Conservation (phyloP, 2,797 vertebrate genomes). For the Sebastes elongatus region DNA sequence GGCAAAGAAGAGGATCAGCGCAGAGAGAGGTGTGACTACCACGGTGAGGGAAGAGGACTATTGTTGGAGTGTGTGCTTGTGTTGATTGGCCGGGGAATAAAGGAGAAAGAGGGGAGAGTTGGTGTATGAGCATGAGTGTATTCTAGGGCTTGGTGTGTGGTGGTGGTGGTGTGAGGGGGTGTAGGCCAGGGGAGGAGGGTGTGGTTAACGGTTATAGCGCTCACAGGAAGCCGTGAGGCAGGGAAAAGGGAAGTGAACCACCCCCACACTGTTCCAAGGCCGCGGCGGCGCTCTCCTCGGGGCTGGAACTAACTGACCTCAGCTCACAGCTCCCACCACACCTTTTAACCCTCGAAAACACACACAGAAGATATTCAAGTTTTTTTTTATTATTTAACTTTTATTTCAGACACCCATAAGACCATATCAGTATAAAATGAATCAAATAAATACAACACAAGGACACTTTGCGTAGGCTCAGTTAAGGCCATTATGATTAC, state of each 20-base stretch:
- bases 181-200: conserved; percentile 70
- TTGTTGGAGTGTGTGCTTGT: conserved; percentile 44
- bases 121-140: conserved; percentile 29
- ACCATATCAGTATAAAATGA: background rate
- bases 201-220: conserved; percentile 77
- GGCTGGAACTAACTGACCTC: conserved; percentile 74
- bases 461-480: background rate
- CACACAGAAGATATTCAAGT: background rate
- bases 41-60: conserved; percentile 36
- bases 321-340: conserved; percentile 54
- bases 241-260: conserved; percentile 83
- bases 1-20: conserved; percentile 5
- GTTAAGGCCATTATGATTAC: background rate
- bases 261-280: conserved; percentile 79
- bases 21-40: conserved; percentile 42
- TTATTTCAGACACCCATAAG: background rate
- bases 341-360: conserved; percentile 47
- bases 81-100: conserved; percentile 39
- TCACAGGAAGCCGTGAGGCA: conserved; percentile 79
- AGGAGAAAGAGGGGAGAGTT: conserved; percentile 37
- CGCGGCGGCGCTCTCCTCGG: conserved; percentile 49
- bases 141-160: conserved; percentile 39
- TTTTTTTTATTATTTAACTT: background rate
- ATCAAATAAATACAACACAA: background rate
- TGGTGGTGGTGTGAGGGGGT: conserved; percentile 36